phyloP scores from a whole-genome alignment of 2,113 vertebrate genomes.

The Scomber colias region DNA sequence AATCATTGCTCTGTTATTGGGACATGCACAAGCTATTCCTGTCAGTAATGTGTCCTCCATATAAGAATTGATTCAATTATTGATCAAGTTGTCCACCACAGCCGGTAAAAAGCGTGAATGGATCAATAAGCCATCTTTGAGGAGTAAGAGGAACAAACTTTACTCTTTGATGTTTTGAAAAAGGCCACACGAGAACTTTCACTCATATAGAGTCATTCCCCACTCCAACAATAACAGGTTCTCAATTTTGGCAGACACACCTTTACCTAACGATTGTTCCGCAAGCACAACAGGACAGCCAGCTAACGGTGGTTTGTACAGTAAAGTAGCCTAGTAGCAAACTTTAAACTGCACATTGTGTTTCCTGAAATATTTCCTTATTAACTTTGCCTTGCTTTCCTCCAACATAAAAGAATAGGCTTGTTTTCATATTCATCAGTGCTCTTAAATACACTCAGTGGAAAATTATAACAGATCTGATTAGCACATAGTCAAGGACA shows the following conservation, averaged over 20 bases:
- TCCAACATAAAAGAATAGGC: background rate
- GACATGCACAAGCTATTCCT: conserved; percentile 48
- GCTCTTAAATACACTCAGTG: background rate
- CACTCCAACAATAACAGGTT: background rate
- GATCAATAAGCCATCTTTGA: conserved; percentile 72
- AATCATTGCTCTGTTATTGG: conserved; percentile 34
- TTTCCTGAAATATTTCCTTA: background rate
- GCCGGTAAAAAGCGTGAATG: conserved; percentile 66
- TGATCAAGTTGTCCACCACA: conserved; percentile 67
- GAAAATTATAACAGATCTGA: background rate
- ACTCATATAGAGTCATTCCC: no score
- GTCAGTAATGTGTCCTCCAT: conserved; percentile 64
- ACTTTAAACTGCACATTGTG: background rate
- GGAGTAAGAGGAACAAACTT: conserved; percentile 51
- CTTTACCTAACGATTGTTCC: background rate
- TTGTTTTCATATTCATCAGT: background rate
- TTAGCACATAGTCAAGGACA: conserved; percentile 30
- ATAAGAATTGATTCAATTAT: conserved; percentile 74
- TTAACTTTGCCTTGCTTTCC: background rate
- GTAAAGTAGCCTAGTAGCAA: background rate
- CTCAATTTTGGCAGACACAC: background rate
- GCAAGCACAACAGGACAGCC: conserved; percentile 47
- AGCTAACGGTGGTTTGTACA: background rate
- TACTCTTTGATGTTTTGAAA: conserved; percentile 50
- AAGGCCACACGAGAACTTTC: background rate